A percentile compares a stretch with the other conserved stretches of the same genome.
These are phyloP conservation scores for Clistopyga incitator DNA, from an alignment of 2,888 invertebrate genomes.

Conservation along the genomic window DNA sequence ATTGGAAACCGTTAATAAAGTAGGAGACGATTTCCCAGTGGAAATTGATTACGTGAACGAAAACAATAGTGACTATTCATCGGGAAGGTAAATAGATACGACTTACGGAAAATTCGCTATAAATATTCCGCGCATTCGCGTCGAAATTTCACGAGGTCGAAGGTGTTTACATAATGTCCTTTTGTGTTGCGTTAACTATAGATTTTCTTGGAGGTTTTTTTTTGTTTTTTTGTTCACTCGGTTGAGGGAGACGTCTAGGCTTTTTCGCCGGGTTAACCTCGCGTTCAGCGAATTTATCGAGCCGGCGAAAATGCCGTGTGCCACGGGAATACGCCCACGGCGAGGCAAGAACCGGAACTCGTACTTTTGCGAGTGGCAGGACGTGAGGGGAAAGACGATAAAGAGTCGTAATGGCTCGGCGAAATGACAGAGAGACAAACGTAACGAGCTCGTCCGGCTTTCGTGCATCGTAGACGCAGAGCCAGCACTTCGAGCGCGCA, in stretches of 20 bases:
- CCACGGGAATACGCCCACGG: slow-evolving; percentile 15
- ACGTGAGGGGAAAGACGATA: slow-evolving; percentile 38
- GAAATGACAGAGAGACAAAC: slow-evolving; percentile 11
- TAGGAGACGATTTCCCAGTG: background rate
- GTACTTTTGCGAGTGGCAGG: slow-evolving; percentile 1
- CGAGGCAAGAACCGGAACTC: slow-evolving; percentile 21
- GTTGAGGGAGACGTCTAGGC: background rate
- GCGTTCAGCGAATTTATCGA: background rate
- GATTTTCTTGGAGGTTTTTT: background rate
- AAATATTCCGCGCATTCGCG: background rate
- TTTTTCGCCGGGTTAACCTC: background rate
- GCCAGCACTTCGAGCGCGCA: background rate
- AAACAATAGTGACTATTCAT: background rate
- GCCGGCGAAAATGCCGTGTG: slow-evolving; percentile 10
- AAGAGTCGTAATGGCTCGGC: slow-evolving; percentile 24
- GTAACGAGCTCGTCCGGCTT: slow-evolving; percentile 57
- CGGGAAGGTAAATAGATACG: background rate
- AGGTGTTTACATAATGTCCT: background rate
- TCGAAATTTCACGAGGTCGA: background rate
- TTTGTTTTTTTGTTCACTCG: background rate
- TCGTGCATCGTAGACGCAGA: background rate
- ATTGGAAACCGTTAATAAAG: background rate
- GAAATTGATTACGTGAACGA: background rate
- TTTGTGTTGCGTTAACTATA: background rate
- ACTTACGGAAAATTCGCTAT: background rate